Conservation (phyloP, 2,888 invertebrate genomes). For the Drosophila ustulata region DNA sequence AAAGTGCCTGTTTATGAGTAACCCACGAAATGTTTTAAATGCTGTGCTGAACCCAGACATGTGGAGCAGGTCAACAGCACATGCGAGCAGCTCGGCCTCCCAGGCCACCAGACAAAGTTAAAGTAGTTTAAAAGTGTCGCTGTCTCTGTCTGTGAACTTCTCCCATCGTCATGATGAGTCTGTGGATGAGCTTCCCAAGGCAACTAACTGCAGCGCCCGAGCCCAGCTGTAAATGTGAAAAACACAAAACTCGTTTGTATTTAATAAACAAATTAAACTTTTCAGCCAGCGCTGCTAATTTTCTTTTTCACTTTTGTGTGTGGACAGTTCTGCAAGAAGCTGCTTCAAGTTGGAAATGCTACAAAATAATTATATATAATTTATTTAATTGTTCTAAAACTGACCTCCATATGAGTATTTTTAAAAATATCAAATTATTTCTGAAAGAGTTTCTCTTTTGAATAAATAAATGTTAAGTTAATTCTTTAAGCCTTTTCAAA, state of each 20-base stretch:
- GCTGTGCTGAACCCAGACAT: conserved; percentile 33
- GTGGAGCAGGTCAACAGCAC: conserved; percentile 43
- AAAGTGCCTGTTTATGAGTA: conserved; percentile 45
- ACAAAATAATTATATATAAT: background rate
- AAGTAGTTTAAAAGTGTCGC: conserved; percentile 70
- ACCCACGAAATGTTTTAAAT: conserved; percentile 49
- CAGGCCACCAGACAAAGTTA: conserved; percentile 60
- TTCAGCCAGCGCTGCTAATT: conserved; percentile 53
- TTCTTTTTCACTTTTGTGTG: conserved; percentile 8
- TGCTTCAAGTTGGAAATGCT: background rate
- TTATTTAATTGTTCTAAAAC: background rate
- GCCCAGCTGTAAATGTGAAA: conserved; percentile 12
- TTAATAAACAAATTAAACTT: conserved; percentile 80
- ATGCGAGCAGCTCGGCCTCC: conserved; percentile 31
- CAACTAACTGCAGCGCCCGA: conserved; percentile 25
- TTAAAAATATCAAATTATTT: no score
- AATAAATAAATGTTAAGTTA: no score
- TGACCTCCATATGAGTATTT: no score
- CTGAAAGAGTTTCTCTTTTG: no score
- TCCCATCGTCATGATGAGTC: conserved; percentile 32
- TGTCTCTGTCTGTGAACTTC: conserved; percentile 8
- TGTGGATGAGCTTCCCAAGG: conserved; percentile 37
- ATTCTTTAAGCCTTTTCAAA: no score
- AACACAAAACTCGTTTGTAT: conserved; percentile 71
- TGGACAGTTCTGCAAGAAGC: background rate